A percentile compares a stretch with the other conserved stretches of the same genome.
phyloP scores from a whole-genome alignment of 2,797 vertebrate genomes.

The Silurus aristotelis region DNA sequence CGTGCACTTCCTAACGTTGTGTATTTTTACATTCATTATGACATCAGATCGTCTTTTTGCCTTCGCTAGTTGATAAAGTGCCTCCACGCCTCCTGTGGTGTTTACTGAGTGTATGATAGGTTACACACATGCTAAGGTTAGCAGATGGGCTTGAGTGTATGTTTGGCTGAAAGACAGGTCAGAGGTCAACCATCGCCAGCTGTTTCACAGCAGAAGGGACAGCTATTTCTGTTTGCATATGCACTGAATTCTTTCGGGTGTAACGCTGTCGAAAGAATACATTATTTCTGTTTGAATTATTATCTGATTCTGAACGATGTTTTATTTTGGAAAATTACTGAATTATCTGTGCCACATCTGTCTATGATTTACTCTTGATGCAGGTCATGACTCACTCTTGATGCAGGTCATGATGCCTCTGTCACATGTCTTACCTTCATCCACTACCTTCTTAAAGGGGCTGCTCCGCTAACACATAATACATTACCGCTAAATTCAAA shows the following conservation, averaged over 20 bases:
- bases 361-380: too few relatives aligned
- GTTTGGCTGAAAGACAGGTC: constrained; percentile 5
- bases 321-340: too few relatives aligned
- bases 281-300: too few relatives aligned
- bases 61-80: not conserved
- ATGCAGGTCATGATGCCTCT: too few relatives aligned
- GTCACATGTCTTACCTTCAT: too few relatives aligned
- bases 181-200: constrained; percentile 33
- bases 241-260: not conserved
- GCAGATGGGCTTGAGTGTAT: constrained; percentile 15
- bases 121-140: constrained; percentile 9
- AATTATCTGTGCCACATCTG: too few relatives aligned
- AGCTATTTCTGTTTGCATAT: constrained; percentile 8
- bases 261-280: not conserved
- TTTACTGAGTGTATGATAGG: not conserved
- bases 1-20: not conserved
- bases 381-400: too few relatives aligned
- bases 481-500: too few relatives aligned
- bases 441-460: too few relatives aligned
- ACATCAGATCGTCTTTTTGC: not conserved
- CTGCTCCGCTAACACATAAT: too few relatives aligned
- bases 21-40: not conserved
- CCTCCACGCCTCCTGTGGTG: not conserved
- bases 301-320: too few relatives aligned
- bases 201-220: constrained; percentile 29